phyloP scores from a whole-genome alignment of 1,140 invertebrate species.

The Eueides isabella region DNA sequence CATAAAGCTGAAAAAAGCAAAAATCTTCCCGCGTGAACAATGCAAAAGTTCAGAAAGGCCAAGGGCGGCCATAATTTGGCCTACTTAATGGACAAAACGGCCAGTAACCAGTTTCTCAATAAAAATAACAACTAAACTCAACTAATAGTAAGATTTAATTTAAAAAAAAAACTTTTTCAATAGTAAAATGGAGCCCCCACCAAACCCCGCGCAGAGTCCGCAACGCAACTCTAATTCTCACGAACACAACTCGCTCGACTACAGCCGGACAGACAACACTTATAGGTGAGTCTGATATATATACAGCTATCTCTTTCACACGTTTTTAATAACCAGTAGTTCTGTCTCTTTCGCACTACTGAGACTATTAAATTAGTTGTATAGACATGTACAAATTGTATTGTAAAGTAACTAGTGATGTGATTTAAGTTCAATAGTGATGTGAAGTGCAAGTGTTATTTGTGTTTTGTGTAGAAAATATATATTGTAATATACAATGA shows the following conservation, averaged over 20 bases:
- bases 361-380: not conserved
- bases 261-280: slow-evolving; percentile 58
- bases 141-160: not conserved
- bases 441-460: not conserved
- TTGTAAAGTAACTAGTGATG: not conserved
- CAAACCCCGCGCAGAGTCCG: slow-evolving; percentile 64
- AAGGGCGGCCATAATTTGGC: too few relatives aligned
- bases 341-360: not conserved
- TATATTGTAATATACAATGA: not conserved
- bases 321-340: not conserved
- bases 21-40: too few relatives aligned
- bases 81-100: too few relatives aligned
- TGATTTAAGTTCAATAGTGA: not conserved
- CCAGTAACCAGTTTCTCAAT: too few relatives aligned
- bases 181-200: slow-evolving; percentile 74
- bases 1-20: too few relatives aligned
- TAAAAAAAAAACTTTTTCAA: slow-evolving; percentile 21
- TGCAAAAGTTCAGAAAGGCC: too few relatives aligned
- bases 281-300: slow-evolving; percentile 56
- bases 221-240: slow-evolving; percentile 71
- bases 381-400: not conserved
- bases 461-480: not conserved
- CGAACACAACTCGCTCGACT: slow-evolving; percentile 72
- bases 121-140: too few relatives aligned
- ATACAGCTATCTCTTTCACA: not conserved